These are phyloP conservation scores for Torymus tubicola DNA, from an alignment of 2,888 invertebrate genomes.

Conservation along the genomic window DNA sequence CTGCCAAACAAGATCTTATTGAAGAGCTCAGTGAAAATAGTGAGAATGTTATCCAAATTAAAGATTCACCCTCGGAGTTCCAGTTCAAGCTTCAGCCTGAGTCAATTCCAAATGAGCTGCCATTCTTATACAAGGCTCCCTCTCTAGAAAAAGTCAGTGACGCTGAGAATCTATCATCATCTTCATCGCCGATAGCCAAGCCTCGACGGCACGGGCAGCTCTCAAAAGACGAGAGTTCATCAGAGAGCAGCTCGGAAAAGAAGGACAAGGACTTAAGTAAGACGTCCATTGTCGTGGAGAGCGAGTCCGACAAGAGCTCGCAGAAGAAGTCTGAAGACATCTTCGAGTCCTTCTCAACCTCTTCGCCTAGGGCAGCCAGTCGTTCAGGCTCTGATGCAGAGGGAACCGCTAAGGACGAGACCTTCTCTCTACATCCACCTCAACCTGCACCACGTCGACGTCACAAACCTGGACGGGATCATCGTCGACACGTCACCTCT, in stretches of 20 bases:
- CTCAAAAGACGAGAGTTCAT: conserved; percentile 70
- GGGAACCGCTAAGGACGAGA: conserved; percentile 64
- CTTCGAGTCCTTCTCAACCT: conserved; percentile 43
- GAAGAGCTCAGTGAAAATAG: conserved; percentile 83
- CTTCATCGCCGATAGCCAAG: conserved; percentile 65
- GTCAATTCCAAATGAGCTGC: conserved; percentile 80
- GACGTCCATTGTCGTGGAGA: conserved; percentile 42
- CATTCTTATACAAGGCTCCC: conserved; percentile 76
- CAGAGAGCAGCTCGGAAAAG: conserved; percentile 52
- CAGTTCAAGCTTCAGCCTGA: conserved; percentile 82
- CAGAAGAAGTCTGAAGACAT: conserved; percentile 42
- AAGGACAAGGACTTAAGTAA: conserved; percentile 31
- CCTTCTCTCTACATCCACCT: conserved; percentile 64
- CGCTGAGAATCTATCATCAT: conserved; percentile 65
- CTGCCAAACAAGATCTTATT: conserved; percentile 84
- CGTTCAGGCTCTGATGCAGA: conserved; percentile 72
- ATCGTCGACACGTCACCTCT: conserved; percentile 79
- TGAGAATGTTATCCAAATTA: conserved; percentile 76
- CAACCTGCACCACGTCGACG: conserved; percentile 73
- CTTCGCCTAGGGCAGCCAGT: conserved; percentile 67
- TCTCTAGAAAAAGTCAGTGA: conserved; percentile 67
- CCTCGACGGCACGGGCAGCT: conserved; percentile 58
- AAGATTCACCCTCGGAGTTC: conserved; percentile 86
- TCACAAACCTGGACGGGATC: conserved; percentile 70
- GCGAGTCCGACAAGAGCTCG: conserved; percentile 37